These are phyloP conservation scores for Notamacropus eugenii DNA, from an alignment of 2,797 vertebrate species.

Conservation along the genomic window DNA sequence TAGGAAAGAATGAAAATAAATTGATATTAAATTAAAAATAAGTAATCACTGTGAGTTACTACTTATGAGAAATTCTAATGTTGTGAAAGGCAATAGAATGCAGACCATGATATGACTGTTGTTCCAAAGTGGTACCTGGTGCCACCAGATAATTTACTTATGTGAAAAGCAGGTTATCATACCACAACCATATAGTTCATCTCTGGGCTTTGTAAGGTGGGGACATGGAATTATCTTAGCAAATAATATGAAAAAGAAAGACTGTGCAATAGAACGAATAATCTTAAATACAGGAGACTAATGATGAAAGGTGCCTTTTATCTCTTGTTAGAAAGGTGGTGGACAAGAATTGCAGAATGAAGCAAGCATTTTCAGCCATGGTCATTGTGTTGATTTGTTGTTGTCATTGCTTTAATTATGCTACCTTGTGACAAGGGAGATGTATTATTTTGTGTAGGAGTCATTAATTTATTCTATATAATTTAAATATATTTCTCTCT, in stretches of 20 bases:
- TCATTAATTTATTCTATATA: neutral
- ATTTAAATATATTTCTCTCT: neutral
- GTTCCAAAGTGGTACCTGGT: neutral
- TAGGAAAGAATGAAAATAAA: neutral
- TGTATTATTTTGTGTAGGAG: neutral
- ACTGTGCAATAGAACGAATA: neutral
- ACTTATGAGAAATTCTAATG: neutral
- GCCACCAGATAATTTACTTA: neutral
- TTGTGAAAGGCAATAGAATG: neutral
- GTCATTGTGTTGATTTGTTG: neutral
- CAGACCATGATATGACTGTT: neutral
- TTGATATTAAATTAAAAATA: neutral
- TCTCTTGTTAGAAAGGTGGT: neutral
- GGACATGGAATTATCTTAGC: neutral
- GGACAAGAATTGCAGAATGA: neutral
- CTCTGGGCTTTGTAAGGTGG: neutral
- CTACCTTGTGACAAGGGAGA: neutral
- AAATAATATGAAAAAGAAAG: neutral
- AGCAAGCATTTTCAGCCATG: neutral
- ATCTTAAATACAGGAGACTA: neutral
- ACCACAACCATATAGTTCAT: neutral
- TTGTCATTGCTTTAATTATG: neutral
- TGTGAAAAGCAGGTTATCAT: neutral
- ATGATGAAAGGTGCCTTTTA: neutral
- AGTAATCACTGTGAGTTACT: neutral